phyloP scores from a whole-genome alignment of 2,113 vertebrate genomes.

The Stomatorhinus ivindoensis region DNA sequence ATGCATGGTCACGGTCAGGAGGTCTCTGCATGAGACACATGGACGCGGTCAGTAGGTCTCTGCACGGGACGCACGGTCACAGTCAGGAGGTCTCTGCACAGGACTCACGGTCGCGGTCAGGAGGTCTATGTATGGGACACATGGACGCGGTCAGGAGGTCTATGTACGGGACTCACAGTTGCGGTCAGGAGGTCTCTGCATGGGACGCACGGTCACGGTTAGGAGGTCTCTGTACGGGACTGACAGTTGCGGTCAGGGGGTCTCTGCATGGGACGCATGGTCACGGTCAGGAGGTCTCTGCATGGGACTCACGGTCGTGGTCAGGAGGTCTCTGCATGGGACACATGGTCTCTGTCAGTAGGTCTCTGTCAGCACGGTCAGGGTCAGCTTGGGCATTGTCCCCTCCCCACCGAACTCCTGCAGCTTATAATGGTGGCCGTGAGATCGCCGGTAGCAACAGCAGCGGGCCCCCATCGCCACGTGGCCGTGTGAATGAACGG shows the following conservation, averaged over 20 bases:
- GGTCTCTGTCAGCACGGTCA: neutral
- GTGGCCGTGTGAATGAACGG: slow-evolving; percentile 12
- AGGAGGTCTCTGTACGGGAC: too few species aligned
- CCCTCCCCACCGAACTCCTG: neutral
- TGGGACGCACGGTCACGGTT: neutral
- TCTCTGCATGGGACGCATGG: too few species aligned
- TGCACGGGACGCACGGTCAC: too few species aligned
- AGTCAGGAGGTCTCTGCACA: neutral
- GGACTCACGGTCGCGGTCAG: neutral
- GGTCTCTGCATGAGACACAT: neutral
- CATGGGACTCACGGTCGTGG: neutral
- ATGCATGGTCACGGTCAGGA: neutral
- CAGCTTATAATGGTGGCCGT: neutral
- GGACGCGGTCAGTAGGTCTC: neutral
- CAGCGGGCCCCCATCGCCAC: neutral
- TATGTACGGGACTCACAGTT: neutral
- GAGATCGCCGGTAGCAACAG: neutral
- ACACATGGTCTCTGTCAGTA: neutral
- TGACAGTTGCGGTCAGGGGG: neutral
- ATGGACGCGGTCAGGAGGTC: neutral
- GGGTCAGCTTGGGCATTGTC: neutral
- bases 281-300: neutral
- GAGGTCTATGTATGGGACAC: neutral
- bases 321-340: neutral
- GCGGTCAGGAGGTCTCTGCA: neutral